A percentile compares a stretch with the other conserved stretches of the same genome.
Conservation (phyloP, 2,113 vertebrate species). For the Spermophilus dauricus region DNA sequence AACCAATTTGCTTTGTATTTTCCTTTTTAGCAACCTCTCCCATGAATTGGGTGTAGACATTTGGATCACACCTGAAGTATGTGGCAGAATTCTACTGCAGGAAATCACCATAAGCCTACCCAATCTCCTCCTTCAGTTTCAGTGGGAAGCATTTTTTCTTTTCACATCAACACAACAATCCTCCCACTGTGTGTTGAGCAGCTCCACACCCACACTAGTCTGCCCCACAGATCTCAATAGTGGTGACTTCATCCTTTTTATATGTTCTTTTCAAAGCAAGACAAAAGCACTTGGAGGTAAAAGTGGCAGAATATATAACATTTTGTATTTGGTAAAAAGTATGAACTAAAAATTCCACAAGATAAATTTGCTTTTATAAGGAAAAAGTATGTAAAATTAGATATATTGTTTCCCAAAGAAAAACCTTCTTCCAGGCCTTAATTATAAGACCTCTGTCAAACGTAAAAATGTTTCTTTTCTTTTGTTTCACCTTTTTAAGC, state of each 20-base stretch:
- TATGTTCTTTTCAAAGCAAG: conserved; percentile 54
- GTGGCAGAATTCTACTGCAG: neutral
- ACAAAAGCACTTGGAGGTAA: conserved; percentile 42
- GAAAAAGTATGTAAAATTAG: neutral
- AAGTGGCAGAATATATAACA: neutral
- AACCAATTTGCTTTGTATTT: neutral
- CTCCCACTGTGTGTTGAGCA: neutral
- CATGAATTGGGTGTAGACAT: neutral
- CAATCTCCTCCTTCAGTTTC: conserved; percentile 47
- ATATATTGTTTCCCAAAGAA: neutral
- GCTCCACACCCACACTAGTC: conserved; percentile 50
- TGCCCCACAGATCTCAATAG: conserved; percentile 56
- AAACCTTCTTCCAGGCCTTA: neutral
- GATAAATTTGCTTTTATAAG: conserved; percentile 47
- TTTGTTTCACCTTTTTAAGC: neutral
- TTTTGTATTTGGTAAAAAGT: conserved; percentile 33
- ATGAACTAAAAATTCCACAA: neutral
- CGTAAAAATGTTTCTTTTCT: neutral
- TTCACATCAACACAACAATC: conserved; percentile 63
- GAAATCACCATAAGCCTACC: conserved; percentile 57
- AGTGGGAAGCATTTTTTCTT: conserved; percentile 49
- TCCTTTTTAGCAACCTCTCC: neutral
- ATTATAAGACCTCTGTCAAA: neutral
- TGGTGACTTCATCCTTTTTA: conserved; percentile 59
- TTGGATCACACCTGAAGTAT: neutral